Conservation (phyloP, 37 sponge, comb jelly and placozoan species). For the Corticium candelabrum region DNA sequence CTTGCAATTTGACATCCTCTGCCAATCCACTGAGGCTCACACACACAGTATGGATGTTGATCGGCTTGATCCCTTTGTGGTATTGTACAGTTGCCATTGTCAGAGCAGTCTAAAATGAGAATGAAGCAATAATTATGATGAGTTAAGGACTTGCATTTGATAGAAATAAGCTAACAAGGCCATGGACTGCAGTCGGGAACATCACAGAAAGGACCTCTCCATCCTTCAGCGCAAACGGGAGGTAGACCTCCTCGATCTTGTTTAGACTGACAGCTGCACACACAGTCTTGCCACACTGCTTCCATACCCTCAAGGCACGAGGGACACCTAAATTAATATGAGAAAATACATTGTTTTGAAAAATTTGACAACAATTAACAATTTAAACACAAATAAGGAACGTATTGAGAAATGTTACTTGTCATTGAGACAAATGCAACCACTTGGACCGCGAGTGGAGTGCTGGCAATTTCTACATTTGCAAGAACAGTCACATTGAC, state of each 20-base stretch:
- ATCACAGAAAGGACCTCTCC: neutral
- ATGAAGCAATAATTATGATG: neutral
- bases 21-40: neutral
- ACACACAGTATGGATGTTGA: neutral
- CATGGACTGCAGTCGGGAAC: conserved; percentile 1
- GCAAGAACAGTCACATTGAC: neutral
- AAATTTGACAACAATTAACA: too few relatives aligned
- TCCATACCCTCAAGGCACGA: neutral
- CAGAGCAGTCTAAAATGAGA: neutral
- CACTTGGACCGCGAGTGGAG: neutral
- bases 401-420: too few relatives aligned
- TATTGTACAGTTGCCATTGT: neutral
- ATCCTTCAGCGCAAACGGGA: neutral
- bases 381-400: too few relatives aligned
- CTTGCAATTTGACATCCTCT: neutral
- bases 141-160: too few relatives aligned
- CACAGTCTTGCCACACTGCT: neutral
- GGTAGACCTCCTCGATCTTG: neutral
- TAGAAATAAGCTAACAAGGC: neutral
- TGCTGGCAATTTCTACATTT: neutral
- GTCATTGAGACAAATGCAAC: neutral
- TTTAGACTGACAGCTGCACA: neutral
- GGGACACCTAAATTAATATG: neutral
- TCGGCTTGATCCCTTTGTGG: neutral
- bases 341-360: too few relatives aligned